Conservation (phyloP, 1,140 invertebrate species). For the Colletes gigas region DNA sequence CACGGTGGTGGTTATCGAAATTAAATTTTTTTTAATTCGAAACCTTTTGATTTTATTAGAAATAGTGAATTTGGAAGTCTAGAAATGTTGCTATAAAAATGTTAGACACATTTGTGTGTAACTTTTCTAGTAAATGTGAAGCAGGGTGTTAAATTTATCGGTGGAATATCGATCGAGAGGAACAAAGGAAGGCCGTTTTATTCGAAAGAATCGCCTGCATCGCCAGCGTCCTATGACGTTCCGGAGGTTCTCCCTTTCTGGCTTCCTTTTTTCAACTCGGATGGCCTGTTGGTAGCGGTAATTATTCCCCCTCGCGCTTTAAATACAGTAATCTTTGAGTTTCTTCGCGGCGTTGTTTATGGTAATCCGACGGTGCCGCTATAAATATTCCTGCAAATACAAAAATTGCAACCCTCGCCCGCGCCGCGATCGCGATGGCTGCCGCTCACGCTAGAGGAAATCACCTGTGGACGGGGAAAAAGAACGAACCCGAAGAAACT, state of each 20-base stretch:
- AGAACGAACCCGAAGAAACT: constrained; percentile 37
- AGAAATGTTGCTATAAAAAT: no score
- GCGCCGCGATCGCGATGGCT: constrained; percentile 61
- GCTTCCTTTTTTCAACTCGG: constrained; percentile 42
- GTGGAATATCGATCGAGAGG: background rate
- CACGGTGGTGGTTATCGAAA: no score
- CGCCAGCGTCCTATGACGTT: constrained; percentile 4
- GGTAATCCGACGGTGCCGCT: constrained; percentile 73
- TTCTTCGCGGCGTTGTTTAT: constrained; percentile 78
- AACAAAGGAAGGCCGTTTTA: background rate
- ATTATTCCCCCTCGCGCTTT: constrained; percentile 74
- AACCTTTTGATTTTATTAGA: no score
- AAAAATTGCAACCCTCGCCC: constrained; percentile 74
- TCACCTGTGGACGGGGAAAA: constrained; percentile 58
- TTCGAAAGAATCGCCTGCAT: constrained; percentile 4
- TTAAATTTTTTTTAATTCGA: no score
- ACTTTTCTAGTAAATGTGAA: no score
- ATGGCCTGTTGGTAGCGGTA: constrained; percentile 72
- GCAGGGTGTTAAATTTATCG: background rate
- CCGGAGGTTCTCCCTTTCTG: background rate
- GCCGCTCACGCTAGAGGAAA: constrained; percentile 69
- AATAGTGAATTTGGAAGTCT: no score
- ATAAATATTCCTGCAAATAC: constrained; percentile 78
- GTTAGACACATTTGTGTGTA: no score
- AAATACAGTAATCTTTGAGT: constrained; percentile 78